phyloP scores from a whole-genome alignment of 2,113 vertebrate genomes.

The Paramisgurnus dabryanus region DNA sequence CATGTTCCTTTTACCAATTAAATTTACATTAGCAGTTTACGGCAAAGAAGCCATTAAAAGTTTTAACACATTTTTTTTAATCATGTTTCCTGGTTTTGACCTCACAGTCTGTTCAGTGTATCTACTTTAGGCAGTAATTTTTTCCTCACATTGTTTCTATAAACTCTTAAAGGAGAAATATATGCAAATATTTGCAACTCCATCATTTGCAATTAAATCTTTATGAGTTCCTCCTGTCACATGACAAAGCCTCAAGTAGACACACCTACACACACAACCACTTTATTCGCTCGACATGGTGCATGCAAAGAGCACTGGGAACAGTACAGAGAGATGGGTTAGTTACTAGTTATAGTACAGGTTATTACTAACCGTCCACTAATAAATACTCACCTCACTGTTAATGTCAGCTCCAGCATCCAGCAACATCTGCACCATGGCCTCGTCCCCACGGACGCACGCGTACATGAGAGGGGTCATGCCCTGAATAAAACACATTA shows the following conservation, averaged over 20 bases:
- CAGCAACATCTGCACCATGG: constrained; percentile 82
- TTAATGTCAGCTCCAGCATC: constrained; percentile 80
- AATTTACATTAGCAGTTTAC: neutral
- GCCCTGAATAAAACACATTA: constrained; percentile 63
- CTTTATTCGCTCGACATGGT: constrained; percentile 16
- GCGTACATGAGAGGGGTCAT: constrained; percentile 83
- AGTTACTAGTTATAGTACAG: neutral
- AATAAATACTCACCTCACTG: constrained; percentile 71
- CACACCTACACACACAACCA: constrained; percentile 3
- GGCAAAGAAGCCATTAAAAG: no score
- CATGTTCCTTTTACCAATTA: no score
- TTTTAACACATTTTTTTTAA: neutral
- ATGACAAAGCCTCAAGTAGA: constrained; percentile 2
- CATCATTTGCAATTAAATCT: neutral
- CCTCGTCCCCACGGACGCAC: constrained; percentile 79
- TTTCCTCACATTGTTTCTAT: no score
- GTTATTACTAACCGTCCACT: neutral
- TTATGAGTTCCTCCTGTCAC: neutral
- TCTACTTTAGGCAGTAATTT: constrained; percentile 26
- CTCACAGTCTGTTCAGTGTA: constrained; percentile 57
- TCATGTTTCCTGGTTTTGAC: constrained; percentile 51
- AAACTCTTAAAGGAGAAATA: neutral
- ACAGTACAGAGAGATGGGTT: constrained; percentile 15
- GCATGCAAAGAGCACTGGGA: constrained; percentile 58
- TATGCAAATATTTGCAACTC: neutral